Base-by-base conservation (phyloP, 2,113 vertebrate genomes). In the Thermophis baileyi region DNA sequence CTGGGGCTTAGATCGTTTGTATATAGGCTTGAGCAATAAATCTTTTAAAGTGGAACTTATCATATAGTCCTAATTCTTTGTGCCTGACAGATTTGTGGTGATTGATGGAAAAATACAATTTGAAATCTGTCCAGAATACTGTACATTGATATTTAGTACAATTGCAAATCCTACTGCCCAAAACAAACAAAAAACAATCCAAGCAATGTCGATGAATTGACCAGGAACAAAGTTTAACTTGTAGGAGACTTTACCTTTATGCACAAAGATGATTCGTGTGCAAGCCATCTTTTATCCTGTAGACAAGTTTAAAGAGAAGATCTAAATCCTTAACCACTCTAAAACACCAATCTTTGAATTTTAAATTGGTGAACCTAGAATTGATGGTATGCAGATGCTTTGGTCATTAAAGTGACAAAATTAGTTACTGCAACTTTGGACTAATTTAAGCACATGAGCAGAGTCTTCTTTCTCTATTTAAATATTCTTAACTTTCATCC, bases 391-490 rank as follows among this genome's bases (percentile, higher is more conserved):
- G 89, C 94, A 95, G 94, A 60, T 85, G 87, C 94, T 92, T 74
- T 94, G 60, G 93, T 92, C 91, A 81, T 55, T 50, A 94, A 92
- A 91, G 94, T 91, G 91, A 54, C 74, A 93, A 94, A 92, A 40
- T 89, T 54, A 89, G 22, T 9, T 9, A 89, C 35, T 54, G 51
- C 18, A 50, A 3, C 30, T 55, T 89, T 88, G 53, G n/a, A 40
- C 11, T 89, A 89, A 89, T 40, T n/a, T 24, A 89, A 69, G 51
- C n/a, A 44, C 35, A 55, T 14, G 54, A 54, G 50, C 55, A 40
- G n/a, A 89, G 16, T 24, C 10, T 27, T 51, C 30, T 50, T 88
- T 9, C 4, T 40, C 30, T 22, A 10, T 12, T 30, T 40, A 89
- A 18, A 6, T 35, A 35, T 53, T 88, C 35, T 53, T 55, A 24